phyloP scores from a whole-genome alignment of 2,888 invertebrate species.

The Meteorus colon region DNA sequence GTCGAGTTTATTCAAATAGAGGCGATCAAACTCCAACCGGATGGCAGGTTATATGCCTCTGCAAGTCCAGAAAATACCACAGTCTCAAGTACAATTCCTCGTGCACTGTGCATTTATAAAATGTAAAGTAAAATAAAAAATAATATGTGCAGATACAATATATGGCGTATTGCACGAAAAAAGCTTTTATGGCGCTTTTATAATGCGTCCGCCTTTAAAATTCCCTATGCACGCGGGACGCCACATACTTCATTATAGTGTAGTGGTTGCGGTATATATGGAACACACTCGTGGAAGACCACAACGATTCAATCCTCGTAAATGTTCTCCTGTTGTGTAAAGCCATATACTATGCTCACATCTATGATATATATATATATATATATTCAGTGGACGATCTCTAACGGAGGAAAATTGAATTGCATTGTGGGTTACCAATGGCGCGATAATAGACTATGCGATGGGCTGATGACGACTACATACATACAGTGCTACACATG shows the following conservation, averaged over 20 bases:
- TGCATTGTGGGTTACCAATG: constrained; percentile 9
- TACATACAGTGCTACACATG: neutral
- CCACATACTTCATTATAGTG: constrained; percentile 9
- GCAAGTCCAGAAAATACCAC: constrained; percentile 35
- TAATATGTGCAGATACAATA: neutral
- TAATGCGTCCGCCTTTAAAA: neutral
- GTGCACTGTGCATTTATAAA: constrained; percentile 26
- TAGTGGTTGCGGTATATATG: neutral
- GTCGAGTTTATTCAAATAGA: constrained; percentile 67
- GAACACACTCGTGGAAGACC: constrained; percentile 6
- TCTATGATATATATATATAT: neutral
- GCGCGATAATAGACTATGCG: constrained; percentile 8
- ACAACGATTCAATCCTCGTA: constrained; percentile 27
- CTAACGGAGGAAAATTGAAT: constrained; percentile 19
- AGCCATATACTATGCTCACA: neutral
- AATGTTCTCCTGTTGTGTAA: neutral
- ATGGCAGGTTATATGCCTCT: constrained; percentile 33
- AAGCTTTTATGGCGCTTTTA: neutral
- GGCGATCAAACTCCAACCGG: constrained; percentile 59
- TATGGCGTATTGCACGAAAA: neutral
- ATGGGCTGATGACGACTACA: constrained; percentile 23
- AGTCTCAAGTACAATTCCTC: constrained; percentile 40
- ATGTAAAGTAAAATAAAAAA: neutral
- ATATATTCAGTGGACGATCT: neutral
- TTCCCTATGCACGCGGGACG: neutral